Evolutionary conservation across 2,797 vertebrate genomes (phyloP).

Genomic region (Thunnus albacares): DNA sequence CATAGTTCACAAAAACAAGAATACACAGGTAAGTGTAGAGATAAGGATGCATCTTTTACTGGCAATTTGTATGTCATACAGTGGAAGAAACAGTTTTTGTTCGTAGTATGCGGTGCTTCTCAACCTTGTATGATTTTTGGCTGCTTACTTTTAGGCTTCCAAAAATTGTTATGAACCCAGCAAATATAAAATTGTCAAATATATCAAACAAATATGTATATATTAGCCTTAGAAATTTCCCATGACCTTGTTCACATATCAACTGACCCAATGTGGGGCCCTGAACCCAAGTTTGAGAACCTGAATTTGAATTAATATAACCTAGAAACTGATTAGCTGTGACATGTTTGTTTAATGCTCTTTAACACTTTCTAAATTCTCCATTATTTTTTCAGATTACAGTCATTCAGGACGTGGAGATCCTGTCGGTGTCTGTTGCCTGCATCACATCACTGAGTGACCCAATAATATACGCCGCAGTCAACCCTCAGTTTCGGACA

Average conservation of each 20-base stretch:
- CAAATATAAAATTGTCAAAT: background rate
- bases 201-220: too few relatives aligned
- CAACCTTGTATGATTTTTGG: background rate
- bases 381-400: constrained; percentile 68
- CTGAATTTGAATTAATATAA: background rate
- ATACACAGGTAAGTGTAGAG: constrained; percentile 68
- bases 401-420: constrained; percentile 70
- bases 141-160: background rate
- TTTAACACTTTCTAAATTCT: constrained; percentile 12
- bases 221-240: too few relatives aligned
- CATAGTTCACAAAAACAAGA: constrained; percentile 49
- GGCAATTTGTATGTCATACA: background rate
- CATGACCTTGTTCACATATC: background rate
- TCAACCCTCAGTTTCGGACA: constrained; percentile 86
- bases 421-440: constrained; percentile 83
- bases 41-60: background rate
- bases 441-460: constrained; percentile 86
- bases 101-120: background rate
- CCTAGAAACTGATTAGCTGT: rapidly evolving
- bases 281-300: background rate
- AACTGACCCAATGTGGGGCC: background rate
- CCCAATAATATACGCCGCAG: constrained; percentile 87
- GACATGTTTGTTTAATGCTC: background rate
- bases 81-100: background rate
- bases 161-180: background rate